Evolutionary conservation across 2,113 vertebrate genomes (phyloP).

Genomic region (Heterochromis multidens): DNA sequence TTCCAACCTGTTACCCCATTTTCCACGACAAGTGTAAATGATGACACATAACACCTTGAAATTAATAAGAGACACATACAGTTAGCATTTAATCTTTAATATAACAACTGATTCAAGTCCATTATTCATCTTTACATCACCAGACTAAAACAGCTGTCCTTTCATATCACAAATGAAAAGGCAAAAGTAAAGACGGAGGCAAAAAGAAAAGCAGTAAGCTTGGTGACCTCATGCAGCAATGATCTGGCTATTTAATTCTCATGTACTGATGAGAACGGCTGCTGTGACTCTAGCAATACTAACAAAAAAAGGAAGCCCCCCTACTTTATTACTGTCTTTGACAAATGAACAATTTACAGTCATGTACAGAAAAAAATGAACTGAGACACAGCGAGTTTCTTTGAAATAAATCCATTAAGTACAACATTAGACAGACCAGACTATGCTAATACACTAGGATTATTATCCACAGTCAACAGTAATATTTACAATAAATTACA

Average conservation of each 20-base stretch:
- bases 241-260: neutral
- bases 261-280: slow-evolving; percentile 2
- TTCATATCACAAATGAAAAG: neutral
- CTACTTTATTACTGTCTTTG: neutral
- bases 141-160: slow-evolving; percentile 7
- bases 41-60: neutral
- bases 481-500: slow-evolving; percentile 60
- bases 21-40: neutral
- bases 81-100: slow-evolving; percentile 43
- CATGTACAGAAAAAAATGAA: slow-evolving; percentile 34
- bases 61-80: slow-evolving; percentile 6
- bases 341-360: slow-evolving; percentile 40
- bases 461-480: slow-evolving; percentile 27
- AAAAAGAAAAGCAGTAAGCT: slow-evolving; percentile 3
- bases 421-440: slow-evolving; percentile 24
- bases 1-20: neutral
- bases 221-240: slow-evolving; percentile 14
- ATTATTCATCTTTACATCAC: slow-evolving; percentile 26
- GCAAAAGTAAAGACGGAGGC: neutral
- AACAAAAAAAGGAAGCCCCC: neutral
- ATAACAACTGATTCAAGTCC: slow-evolving; percentile 25
- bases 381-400: neutral
- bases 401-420: slow-evolving; percentile 25
- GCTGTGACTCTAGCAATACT: slow-evolving; percentile 9
- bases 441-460: slow-evolving; percentile 24